Evolutionary conservation across 2,888 invertebrate genomes (phyloP), one percentile per base, ranked within the genome.

Genomic region (Athalia rosae): DNA sequence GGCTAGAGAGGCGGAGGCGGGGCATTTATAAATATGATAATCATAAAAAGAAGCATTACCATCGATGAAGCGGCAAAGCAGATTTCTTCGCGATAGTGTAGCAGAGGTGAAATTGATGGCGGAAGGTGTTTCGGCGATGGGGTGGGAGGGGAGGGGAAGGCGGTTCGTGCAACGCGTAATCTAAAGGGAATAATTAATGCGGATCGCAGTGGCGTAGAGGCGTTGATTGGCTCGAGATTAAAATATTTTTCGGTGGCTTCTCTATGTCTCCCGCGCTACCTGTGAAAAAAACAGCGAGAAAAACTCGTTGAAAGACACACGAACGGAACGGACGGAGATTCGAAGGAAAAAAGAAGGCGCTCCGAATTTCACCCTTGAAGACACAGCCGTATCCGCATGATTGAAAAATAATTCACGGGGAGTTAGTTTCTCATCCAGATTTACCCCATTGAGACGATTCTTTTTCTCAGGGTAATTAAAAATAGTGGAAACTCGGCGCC

Each of bases 21-120:
- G 81, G 82, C 82, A 82, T 85, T 85, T 83, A 84, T 86, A 83
- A 83, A 84, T 83, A 83, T 83, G 82, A 85, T 84, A 84, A 86
- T 86, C 84, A 80, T 80, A 80, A 84, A 84, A 81, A 81, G 79
- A 81, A 81, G 78, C 82, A 84, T 85, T 81, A 80, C 81, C 81
- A 79, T 82, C 81, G 80, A 82, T 80, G 81, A 82, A 79, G 76
- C 64, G 78, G 78, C 81, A 82, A 80, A 80, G 79, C 66, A 74
- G 79, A 77, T 79, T 77, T 78, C 78, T 61, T 15, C 59, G 71
- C 77, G 77, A 71, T 74, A 74, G 74, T 74, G 74, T 74, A 61
- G 41, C 74, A 71, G 64, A 78, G 80, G 78, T 74, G 77, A 82
- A 84, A 84, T 84, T 84, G 82, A 84, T 82, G 84, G 81, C 80